phyloP scores from a whole-genome alignment of 2,888 invertebrate species.

The Pyrrhia umbra region DNA sequence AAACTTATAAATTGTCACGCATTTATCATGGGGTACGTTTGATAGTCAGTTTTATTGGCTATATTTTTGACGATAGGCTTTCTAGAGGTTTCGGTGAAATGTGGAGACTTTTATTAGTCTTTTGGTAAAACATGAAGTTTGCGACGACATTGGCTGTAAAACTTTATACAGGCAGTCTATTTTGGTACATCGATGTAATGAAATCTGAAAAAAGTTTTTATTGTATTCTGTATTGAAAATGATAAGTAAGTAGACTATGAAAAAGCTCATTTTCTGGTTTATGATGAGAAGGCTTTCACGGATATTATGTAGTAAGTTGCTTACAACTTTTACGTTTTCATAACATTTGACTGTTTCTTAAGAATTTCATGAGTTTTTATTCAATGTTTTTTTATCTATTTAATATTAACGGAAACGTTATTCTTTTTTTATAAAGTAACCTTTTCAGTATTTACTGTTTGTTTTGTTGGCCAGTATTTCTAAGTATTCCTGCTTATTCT shows the following conservation, averaged over 20 bases:
- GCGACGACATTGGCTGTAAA: constrained; percentile 35
- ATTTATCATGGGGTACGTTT: constrained; percentile 56
- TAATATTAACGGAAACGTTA: too few relatives aligned
- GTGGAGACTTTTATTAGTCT: constrained; percentile 53
- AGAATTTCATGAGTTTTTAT: neutral
- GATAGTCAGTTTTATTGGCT: constrained; percentile 53
- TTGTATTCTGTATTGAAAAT: constrained; percentile 21
- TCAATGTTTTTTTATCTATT: neutral
- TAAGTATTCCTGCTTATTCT: neutral
- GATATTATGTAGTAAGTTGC: neutral
- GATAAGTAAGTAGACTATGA: constrained; percentile 7
- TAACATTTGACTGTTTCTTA: neutral
- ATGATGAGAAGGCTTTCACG: neutral
- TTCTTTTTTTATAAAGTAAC: too few relatives aligned
- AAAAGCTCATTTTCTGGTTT: neutral
- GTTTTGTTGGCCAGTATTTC: neutral
- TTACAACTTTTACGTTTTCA: neutral
- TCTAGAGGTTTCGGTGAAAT: constrained; percentile 33
- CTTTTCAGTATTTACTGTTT: neutral
- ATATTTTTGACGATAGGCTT: constrained; percentile 50
- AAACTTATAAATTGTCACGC: constrained; percentile 58
- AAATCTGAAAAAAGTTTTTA: constrained; percentile 9
- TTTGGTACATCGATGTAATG: constrained; percentile 24
- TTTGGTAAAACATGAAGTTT: constrained; percentile 50
- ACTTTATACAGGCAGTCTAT: constrained; percentile 44